These are phyloP conservation scores for Rhabdomys dilectus DNA, from an alignment of 2,113 vertebrate genomes.

Conservation along the genomic window DNA sequence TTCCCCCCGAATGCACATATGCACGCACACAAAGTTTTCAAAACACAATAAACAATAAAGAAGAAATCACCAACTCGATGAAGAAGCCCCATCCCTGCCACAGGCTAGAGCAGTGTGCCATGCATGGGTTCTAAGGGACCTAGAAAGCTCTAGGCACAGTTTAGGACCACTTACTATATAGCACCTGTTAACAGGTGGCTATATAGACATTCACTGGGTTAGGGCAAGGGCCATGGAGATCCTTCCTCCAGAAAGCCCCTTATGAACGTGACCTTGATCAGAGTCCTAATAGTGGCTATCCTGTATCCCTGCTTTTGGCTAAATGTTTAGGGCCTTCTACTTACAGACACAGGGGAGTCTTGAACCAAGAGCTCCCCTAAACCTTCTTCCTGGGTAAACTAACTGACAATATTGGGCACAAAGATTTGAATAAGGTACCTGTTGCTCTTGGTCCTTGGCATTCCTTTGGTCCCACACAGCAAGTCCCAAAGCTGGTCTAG, in stretches of 20 bases:
- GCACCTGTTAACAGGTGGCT: fast-evolving
- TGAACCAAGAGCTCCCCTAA: neutral
- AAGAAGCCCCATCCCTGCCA: fast-evolving
- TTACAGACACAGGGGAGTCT: too few relatives aligned
- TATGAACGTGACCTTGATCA: neutral
- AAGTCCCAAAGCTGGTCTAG: neutral
- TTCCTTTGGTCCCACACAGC: neutral
- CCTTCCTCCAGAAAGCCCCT: neutral
- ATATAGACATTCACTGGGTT: fast-evolving
- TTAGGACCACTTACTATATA: too few relatives aligned
- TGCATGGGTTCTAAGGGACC: neutral
- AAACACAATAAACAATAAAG: neutral
- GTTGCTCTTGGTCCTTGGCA: fast-evolving
- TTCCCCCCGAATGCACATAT: neutral
- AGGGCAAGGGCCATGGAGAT: neutral
- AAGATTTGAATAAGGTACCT: neutral
- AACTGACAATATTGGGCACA: neutral
- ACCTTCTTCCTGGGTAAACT: neutral
- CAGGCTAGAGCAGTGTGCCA: neutral
- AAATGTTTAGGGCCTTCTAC: neutral
- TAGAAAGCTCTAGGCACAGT: too few relatives aligned
- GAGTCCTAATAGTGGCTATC: neutral
- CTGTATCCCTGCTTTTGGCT: too few relatives aligned
- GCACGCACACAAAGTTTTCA: neutral
- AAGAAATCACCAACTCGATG: neutral